phyloP scores from a whole-genome alignment of 2,113 vertebrate genomes.

The Onychostruthus taczanowskii region DNA sequence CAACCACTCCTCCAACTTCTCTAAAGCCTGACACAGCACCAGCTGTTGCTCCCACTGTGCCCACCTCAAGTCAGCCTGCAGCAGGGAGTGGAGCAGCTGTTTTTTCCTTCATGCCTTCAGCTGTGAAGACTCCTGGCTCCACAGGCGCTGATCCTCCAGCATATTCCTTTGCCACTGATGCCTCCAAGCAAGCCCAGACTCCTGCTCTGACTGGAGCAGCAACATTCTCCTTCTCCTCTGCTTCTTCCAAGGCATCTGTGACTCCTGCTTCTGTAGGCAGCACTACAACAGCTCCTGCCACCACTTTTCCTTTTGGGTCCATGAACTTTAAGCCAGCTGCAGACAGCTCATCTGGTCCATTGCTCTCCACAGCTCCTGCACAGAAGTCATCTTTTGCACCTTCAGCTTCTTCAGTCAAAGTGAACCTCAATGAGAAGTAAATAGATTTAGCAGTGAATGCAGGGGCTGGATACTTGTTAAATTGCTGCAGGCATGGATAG shows the following conservation, averaged over 20 bases:
- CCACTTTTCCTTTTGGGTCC: constrained; percentile 66
- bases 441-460: background rate
- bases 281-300: background rate
- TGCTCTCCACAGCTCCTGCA: constrained; percentile 14
- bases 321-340: constrained; percentile 69
- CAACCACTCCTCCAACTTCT: constrained; percentile 48
- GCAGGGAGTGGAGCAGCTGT: background rate
- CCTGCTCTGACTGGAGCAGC: constrained; percentile 28
- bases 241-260: constrained; percentile 54
- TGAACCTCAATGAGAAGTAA: constrained; percentile 92
- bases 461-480: background rate
- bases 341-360: constrained; percentile 35
- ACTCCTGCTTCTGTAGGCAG: background rate
- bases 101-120: constrained; percentile 54
- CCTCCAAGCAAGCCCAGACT: constrained; percentile 16
- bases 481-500: background rate
- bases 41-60: background rate
- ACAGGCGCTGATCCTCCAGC: background rate
- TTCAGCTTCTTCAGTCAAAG: constrained; percentile 75
- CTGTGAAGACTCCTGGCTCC: constrained; percentile 43
- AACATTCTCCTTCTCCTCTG: constrained; percentile 69
- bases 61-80: constrained; percentile 39
- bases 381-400: constrained; percentile 62
- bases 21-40: constrained; percentile 37
- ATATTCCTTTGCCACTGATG: background rate